Percentiles rank a stretch among this genome's conserved stretches.
Conservation (phyloP, 2,113 vertebrate genomes). For the Neotoma lepida region DNA sequence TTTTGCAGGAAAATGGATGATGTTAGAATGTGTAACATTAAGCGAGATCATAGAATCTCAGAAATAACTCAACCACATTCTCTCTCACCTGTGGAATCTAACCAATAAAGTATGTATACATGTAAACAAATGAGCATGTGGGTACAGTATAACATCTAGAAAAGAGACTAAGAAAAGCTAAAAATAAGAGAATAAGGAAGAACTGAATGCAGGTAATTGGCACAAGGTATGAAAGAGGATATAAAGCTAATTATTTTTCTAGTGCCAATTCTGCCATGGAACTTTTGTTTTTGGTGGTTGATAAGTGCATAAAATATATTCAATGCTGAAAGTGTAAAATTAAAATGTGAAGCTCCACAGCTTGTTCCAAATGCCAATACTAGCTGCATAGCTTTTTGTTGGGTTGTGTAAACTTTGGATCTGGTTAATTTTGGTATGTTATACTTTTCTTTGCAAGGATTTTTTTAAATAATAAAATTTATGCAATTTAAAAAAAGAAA, state of each 20-base stretch:
- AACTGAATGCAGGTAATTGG: background rate
- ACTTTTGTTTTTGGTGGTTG: background rate
- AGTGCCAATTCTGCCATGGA: background rate
- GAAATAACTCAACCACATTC: background rate
- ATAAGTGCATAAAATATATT: background rate
- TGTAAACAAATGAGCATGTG: background rate
- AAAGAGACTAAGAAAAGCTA: background rate
- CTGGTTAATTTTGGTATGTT: background rate
- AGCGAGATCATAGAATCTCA: background rate
- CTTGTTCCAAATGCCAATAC: background rate
- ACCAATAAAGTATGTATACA: background rate
- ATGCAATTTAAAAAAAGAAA: background rate
- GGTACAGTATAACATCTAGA: background rate
- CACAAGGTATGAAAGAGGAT: background rate
- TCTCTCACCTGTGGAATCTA: background rate
- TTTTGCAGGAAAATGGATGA: background rate
- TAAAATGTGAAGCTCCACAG: background rate
- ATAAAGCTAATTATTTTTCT: background rate
- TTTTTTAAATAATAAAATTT: background rate
- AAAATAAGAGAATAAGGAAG: background rate
- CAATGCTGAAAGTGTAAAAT: background rate
- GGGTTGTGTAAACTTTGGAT: background rate
- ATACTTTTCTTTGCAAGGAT: background rate
- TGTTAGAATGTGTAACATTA: background rate
- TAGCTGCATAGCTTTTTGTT: background rate